phyloP scores from a whole-genome alignment of 2,113 vertebrate species.

The Apus apus region DNA sequence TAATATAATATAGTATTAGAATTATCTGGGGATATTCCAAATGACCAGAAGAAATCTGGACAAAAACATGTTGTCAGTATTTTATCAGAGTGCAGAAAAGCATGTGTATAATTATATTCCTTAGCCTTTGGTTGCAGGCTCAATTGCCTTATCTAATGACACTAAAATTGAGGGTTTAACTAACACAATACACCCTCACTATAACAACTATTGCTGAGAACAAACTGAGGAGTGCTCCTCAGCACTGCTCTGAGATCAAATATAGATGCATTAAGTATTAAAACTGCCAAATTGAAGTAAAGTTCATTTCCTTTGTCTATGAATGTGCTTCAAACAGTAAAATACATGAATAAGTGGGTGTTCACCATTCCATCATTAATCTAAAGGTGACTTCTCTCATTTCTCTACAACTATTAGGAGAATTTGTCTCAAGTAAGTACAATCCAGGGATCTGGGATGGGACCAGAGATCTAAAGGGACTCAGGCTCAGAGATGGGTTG shows the following conservation, averaged over 20 bases:
- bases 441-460: fast-evolving
- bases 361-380: neutral
- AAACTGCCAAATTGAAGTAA: neutral
- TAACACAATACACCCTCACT: neutral
- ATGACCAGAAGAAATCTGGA: neutral
- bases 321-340: neutral
- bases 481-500: neutral
- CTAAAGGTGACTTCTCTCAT: neutral
- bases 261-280: fast-evolving
- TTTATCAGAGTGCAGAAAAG: neutral
- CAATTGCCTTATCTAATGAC: neutral
- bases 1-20: neutral
- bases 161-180: neutral
- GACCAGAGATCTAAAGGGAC: neutral
- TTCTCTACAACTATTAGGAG: neutral
- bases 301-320: neutral
- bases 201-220: neutral
- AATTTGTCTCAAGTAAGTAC: fast-evolving
- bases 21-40: neutral
- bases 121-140: neutral
- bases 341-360: neutral
- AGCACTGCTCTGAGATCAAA: neutral
- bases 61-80: neutral
- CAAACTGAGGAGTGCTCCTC: neutral
- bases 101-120: neutral